A percentile compares a stretch with the other conserved stretches of the same genome.
phyloP scores from a whole-genome alignment of 2,113 vertebrate species.

The Promerops cafer region DNA sequence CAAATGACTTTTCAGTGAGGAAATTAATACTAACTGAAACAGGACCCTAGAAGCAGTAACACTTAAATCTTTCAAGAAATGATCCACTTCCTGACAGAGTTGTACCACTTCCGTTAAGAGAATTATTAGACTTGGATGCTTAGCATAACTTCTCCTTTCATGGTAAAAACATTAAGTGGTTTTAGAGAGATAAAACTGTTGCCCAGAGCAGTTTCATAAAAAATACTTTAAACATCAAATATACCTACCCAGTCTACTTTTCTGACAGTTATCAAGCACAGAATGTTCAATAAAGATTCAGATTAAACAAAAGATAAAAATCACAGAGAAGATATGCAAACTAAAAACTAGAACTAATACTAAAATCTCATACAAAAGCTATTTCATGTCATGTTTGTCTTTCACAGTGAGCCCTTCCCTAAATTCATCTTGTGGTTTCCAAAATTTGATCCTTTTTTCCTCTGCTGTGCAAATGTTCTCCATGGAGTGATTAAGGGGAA shows the following conservation, averaged over 20 bases:
- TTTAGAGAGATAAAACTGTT: conserved; percentile 27
- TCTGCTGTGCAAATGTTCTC: background rate
- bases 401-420: background rate
- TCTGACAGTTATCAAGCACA: background rate
- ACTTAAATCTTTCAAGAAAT: background rate
- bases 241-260: background rate
- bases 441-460: background rate
- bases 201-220: background rate
- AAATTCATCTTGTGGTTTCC: background rate
- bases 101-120: conserved; percentile 16
- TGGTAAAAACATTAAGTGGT: conserved; percentile 16
- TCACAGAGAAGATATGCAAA: background rate
- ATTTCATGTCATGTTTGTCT: background rate
- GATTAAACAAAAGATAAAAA: background rate
- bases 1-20: background rate
- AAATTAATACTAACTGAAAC: background rate
- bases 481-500: background rate
- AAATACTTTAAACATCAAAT: background rate
- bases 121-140: conserved; percentile 33
- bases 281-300: background rate
- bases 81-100: conserved; percentile 33
- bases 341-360: background rate
- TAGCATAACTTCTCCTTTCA: conserved; percentile 53
- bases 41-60: background rate
- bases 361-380: background rate